Evolutionary conservation across 2,113 vertebrate species (phyloP).

Genomic region (Triplophysa tibetana): DNA sequence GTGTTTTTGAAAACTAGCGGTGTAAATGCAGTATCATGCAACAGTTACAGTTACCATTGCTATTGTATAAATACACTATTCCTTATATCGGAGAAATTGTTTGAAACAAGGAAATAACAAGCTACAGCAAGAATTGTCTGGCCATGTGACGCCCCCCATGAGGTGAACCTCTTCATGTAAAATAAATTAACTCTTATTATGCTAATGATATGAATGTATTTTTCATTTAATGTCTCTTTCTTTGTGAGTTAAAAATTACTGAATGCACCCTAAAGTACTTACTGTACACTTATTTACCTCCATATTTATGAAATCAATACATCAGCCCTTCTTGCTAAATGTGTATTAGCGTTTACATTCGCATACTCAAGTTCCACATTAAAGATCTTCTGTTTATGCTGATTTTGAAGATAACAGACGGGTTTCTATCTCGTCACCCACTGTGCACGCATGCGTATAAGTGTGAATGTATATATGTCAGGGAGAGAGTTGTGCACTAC

Average conservation of each 20-base stretch:
- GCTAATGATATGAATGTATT: too few species aligned
- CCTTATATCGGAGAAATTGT: too few species aligned
- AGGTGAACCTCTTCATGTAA: too few species aligned
- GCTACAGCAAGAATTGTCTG: too few species aligned
- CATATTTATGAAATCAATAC: slow-evolving; percentile 4
- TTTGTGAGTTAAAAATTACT: too few species aligned
- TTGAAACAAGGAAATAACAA: too few species aligned
- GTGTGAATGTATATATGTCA: slow-evolving; percentile 23
- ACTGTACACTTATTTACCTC: not conserved
- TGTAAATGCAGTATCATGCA: too few species aligned
- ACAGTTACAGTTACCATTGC: too few species aligned
- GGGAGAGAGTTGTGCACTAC: slow-evolving; percentile 31
- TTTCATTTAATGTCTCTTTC: too few species aligned
- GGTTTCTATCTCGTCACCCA: not conserved
- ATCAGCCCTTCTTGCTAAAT: not conserved
- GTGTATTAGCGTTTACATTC: not conserved
- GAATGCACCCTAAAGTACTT: not conserved
- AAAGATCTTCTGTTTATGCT: not conserved
- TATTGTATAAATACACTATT: too few species aligned
- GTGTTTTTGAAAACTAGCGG: not conserved
- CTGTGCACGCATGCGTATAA: not conserved
- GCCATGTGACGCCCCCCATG: too few species aligned
- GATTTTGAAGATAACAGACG: not conserved
- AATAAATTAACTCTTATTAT: too few species aligned
- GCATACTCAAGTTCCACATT: not conserved